Evolutionary conservation across 2,113 vertebrate species (phyloP), one percentile per base, ranked within the genome.

Genomic region (Podarcis muralis): DNA sequence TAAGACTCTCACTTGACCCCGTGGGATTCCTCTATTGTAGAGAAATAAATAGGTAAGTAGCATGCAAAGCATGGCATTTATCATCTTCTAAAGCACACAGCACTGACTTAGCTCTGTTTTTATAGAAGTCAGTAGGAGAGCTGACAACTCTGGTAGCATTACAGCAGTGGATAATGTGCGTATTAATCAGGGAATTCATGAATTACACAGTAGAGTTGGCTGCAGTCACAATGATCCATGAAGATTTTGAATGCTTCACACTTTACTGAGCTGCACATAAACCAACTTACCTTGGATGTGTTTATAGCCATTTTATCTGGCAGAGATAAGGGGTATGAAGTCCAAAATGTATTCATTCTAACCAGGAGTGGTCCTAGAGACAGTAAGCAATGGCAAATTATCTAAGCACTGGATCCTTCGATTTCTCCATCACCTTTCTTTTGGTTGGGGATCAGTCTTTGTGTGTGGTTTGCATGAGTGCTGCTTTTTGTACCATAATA

Each of bases 121-220:
- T 80, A 71, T 30, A 87, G 66, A 87, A 81, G 66, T 25, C 43
- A 20, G 86, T 81, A 71, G 77, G 66, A 81, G 48, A 81, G 22
- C 71, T 83, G 81, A 53, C 37, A 83, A 68, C 27, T n/a, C 71
- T 76, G 43, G 40, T 53, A 83, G 74, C 68, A 81, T 25, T 30
- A 8, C 69, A 85, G 48, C 59, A 65, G 59, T 79, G 40, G 62
- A 79, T 79, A 86, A 78, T 79, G 76, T 83, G 57, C 57, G 23
- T 77, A 83, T 88, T 68, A 88, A 88, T 88, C n/a, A 88, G 81
- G 75, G 68, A 53, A 88, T 68, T n/a, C 81, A 53, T 83, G 40
- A 83, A 77, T 88, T 88, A 77, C 30, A 68, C 69, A 83, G 81
- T 48, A 43, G 37, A 9, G 71, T 53, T 83, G 30, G 59, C 57